A percentile compares a stretch with the other conserved stretches of the same genome.
These are phyloP conservation scores for Gastracanthus pulcherrimus DNA, from an alignment of 2,888 invertebrate species.

Conservation along the genomic window DNA sequence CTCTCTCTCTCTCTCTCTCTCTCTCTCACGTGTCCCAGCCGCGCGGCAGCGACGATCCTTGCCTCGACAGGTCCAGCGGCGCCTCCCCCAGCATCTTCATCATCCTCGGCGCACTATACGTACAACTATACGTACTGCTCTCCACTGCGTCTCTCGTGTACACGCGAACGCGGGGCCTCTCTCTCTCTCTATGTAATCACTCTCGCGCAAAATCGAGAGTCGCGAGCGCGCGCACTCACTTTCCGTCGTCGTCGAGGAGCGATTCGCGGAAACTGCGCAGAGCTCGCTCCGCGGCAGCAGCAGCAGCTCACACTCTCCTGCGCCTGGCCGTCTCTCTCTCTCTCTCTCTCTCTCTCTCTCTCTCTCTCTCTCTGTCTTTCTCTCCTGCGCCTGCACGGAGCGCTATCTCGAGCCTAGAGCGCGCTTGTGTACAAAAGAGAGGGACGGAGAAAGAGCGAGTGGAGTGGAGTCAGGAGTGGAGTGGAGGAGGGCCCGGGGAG, in stretches of 20 bases:
- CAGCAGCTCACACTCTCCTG: constrained; percentile 54
- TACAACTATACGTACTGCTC: too few species aligned
- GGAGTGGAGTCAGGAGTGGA: not conserved
- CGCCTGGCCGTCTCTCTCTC: not conserved
- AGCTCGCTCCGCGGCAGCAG: constrained; percentile 1
- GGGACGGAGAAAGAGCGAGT: constrained; percentile 2
- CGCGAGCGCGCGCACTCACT: not conserved
- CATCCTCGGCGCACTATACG: not conserved
- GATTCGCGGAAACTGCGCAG: constrained; percentile 76
- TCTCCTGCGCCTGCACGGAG: not conserved
- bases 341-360: not conserved
- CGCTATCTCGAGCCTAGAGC: not conserved
- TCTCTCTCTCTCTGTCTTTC: not conserved
- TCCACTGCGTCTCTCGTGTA: too few species aligned
- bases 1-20: not conserved
- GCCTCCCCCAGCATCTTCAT: not conserved
- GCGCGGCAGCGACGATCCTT: constrained; percentile 3
- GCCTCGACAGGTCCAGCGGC: not conserved
- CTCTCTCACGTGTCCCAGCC: constrained; percentile 7
- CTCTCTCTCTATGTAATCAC: not conserved
- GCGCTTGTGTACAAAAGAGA: not conserved
- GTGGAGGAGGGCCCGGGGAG: constrained; percentile 42
- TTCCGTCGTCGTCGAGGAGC: constrained; percentile 57
- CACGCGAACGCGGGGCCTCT: not conserved
- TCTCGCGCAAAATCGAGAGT: not conserved